These are phyloP conservation scores for Sisyra nigra DNA, from an alignment of 2,888 invertebrate genomes.

Conservation along the genomic window DNA sequence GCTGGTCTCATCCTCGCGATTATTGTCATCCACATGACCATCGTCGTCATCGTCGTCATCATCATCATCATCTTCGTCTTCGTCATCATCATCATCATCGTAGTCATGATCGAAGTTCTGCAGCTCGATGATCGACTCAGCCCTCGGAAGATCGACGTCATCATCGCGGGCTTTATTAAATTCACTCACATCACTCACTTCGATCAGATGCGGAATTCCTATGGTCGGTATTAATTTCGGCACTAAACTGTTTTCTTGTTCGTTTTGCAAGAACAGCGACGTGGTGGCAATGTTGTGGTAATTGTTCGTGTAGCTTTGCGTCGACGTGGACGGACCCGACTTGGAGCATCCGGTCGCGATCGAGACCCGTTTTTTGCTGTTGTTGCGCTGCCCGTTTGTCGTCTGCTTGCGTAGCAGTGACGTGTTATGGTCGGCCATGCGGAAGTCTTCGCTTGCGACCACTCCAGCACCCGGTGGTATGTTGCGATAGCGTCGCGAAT, in stretches of 20 bases:
- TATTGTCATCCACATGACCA: background rate
- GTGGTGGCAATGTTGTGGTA: slow-evolving; percentile 26
- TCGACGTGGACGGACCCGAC: slow-evolving; percentile 26
- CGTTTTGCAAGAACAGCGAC: slow-evolving; percentile 30
- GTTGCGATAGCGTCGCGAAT: slow-evolving; percentile 11
- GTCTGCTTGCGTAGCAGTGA: slow-evolving; percentile 11
- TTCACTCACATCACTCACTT: slow-evolving; percentile 7
- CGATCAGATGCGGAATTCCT: slow-evolving; percentile 22
- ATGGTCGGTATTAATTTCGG: slow-evolving; percentile 18
- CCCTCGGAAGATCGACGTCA: background rate
- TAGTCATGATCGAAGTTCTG: slow-evolving; percentile 25
- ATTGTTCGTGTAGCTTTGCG: slow-evolving; percentile 12
- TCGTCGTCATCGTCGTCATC: slow-evolving; percentile 2
- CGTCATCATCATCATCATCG: slow-evolving; percentile 21
- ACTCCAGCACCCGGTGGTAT: background rate
- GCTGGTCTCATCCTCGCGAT: too few species aligned
- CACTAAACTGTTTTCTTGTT: slow-evolving; percentile 22
- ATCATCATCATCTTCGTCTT: slow-evolving; percentile 15
- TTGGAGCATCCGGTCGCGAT: slow-evolving; percentile 24
- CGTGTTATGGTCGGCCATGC: slow-evolving; percentile 13
- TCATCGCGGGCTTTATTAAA: slow-evolving; percentile 10
- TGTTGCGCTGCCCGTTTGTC: background rate
- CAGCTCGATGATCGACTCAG: slow-evolving; percentile 21
- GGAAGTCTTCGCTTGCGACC: slow-evolving; percentile 12
- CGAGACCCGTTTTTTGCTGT: slow-evolving; percentile 27